These are phyloP conservation scores for Megalops cyprinoides DNA, from an alignment of 2,797 vertebrate genomes.

Conservation along the genomic window DNA sequence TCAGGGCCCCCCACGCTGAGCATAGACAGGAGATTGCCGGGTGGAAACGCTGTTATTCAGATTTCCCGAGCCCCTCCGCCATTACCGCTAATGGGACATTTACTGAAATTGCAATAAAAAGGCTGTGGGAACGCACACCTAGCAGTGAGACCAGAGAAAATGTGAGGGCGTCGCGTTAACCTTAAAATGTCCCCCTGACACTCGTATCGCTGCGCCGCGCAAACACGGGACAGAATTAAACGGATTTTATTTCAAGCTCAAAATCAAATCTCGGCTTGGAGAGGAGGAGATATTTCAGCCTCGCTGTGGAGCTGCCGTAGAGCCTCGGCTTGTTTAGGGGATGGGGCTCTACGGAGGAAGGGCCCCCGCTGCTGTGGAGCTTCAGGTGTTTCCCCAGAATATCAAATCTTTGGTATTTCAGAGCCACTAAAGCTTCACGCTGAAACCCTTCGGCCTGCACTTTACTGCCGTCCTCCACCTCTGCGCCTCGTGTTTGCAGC, in stretches of 20 bases:
- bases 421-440: too few relatives aligned
- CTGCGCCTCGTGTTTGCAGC: not conserved
- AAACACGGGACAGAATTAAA: not conserved
- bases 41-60: not conserved
- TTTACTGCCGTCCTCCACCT: not conserved
- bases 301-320: not conserved
- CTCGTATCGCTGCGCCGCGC: not conserved
- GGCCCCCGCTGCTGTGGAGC: not conserved
- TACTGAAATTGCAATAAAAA: slow-evolving; percentile 29
- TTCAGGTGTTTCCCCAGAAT: not conserved
- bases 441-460: not conserved
- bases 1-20: not conserved
- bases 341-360: not conserved
- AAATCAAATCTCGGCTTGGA: not conserved
- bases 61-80: not conserved
- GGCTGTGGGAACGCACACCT: slow-evolving; percentile 2
- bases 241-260: not conserved
- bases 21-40: not conserved
- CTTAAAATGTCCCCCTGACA: not conserved
- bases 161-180: not conserved
- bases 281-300: not conserved
- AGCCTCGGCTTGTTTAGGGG: not conserved
- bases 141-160: not conserved
- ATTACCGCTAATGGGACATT: slow-evolving; percentile 17
- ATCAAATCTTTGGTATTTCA: not conserved